A percentile compares a stretch with the other conserved stretches of the same genome.
Evolutionary conservation across 35 echinoderm and acorn worm species (phyloP).

Genomic region (Holothuria glaberrima): DNA sequence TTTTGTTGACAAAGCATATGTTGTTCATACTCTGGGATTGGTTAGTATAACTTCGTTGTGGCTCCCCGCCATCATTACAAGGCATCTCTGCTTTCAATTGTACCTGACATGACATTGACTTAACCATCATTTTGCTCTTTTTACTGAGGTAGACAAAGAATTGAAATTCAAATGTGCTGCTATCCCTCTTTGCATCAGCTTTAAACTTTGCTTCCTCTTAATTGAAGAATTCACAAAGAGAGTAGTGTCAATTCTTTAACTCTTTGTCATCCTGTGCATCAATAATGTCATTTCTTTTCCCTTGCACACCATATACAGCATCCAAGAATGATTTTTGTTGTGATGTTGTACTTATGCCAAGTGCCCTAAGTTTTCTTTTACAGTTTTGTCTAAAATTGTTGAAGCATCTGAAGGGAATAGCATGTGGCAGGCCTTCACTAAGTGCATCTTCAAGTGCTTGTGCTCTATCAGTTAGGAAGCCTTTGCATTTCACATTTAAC

Average conservation of each 20-base stretch:
- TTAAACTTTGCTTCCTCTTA: not conserved
- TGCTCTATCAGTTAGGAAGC: not conserved
- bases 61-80: not conserved
- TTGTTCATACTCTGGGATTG: not conserved
- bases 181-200: not conserved
- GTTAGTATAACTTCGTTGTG: not conserved
- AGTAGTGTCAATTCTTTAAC: not conserved
- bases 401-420: not conserved
- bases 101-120: not conserved
- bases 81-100: not conserved
- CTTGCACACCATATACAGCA: not conserved
- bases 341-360: not conserved
- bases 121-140: not conserved
- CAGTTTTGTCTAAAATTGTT: not conserved
- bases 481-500: not conserved
- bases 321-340: not conserved
- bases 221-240: conserved; percentile 11
- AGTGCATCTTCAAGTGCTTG: conserved; percentile 4
- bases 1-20: conserved; percentile 9
- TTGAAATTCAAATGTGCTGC: not conserved
- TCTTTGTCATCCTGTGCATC: conserved; percentile 5
- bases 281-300: not conserved
- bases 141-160: not conserved
- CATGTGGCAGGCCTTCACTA: not conserved
- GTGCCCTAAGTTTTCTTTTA: not conserved